Evolutionary conservation across 2,113 vertebrate genomes (phyloP), one percentile per base, ranked within the genome.

Genomic region (Brachyhypopomus gauderio): DNA sequence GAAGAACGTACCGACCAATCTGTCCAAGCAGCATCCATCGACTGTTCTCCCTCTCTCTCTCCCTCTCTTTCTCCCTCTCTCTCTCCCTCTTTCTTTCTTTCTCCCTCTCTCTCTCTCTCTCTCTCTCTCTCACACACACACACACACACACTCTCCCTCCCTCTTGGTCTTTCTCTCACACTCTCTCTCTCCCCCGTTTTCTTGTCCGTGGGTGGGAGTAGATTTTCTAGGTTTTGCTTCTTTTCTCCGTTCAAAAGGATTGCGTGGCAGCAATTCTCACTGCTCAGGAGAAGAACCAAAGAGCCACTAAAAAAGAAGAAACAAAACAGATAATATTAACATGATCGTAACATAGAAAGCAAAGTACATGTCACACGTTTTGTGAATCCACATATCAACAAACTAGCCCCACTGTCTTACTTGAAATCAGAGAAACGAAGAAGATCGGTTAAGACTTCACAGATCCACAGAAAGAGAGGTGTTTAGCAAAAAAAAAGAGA

Each of bases 11-110:
- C 88, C 70, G 71, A 88, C 89, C 85, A 89, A 83, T 81, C 79
- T 87, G 88, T 90, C 92, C 88, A 81, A 88, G 87, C 91, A 86
- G 86, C 91, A 89, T 93, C 93, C 93, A 92, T 93, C 90, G 90
- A 93, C 91, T 84, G 90, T 83, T 90, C 81, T 86, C 85, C 90
- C 90, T 79, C 74, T 83, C 72, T 12, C 79, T 87, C 75, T 82
- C 86, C 80, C 72, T 22, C 78, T 52, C 74, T 75, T 58, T 55
- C 63, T 81, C 5, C 82, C 72, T 72, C 67, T 52, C 67, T 30
- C 76, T 27, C 83, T 86, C 52, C 34, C 79, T 79, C 5, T 80
- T 60, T 60, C 70, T 45, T 63, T 23, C 75, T 22, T 81, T 86
- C 59, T 55, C 75, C 5, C 78, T 36, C 70, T 67, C 72, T 60